phyloP scores from a whole-genome alignment of 2,888 invertebrate genomes.

The Patella ulyssiponensis region DNA sequence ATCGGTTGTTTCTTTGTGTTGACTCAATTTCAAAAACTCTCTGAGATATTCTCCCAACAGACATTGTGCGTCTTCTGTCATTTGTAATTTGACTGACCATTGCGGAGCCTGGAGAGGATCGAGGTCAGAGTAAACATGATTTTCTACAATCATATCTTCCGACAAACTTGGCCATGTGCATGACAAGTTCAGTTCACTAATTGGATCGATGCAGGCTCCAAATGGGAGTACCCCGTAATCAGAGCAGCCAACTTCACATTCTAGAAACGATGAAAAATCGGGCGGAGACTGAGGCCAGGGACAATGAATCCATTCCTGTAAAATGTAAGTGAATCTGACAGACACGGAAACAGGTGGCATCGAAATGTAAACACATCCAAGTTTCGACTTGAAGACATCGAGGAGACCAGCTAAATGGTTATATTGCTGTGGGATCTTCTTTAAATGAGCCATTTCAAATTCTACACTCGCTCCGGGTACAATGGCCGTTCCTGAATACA shows the following conservation, averaged over 20 bases:
- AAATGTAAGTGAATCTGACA: slow-evolving; percentile 82
- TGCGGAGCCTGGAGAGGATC: slow-evolving; percentile 84
- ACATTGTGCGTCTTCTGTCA: slow-evolving; percentile 81
- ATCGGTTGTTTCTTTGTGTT: slow-evolving; percentile 69
- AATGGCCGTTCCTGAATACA: slow-evolving; percentile 82
- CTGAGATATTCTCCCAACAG: slow-evolving; percentile 83
- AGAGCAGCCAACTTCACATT: slow-evolving; percentile 75
- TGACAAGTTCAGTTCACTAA: slow-evolving; percentile 83
- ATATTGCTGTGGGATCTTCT: slow-evolving; percentile 84
- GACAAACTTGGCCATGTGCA: slow-evolving; percentile 90
- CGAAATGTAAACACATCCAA: slow-evolving; percentile 72
- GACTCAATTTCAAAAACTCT: slow-evolving; percentile 81
- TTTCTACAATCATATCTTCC: slow-evolving; percentile 90
- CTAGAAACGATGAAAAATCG: slow-evolving; percentile 76
- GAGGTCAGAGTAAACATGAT: slow-evolving; percentile 88
- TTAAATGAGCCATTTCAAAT: slow-evolving; percentile 91
- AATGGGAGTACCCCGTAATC: slow-evolving; percentile 81
- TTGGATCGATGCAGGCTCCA: slow-evolving; percentile 86
- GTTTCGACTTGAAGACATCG: slow-evolving; percentile 90
- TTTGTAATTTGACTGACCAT: slow-evolving; percentile 77
- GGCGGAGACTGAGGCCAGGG: slow-evolving; percentile 71
- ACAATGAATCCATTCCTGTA: slow-evolving; percentile 71
- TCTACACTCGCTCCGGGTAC: slow-evolving; percentile 84
- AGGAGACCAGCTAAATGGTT: slow-evolving; percentile 85
- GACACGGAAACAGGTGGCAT: slow-evolving; percentile 79